Evolutionary conservation across 2,113 vertebrate genomes (phyloP), one percentile per base, ranked within the genome.

Genomic region (Sakesphorus luctuosus): DNA sequence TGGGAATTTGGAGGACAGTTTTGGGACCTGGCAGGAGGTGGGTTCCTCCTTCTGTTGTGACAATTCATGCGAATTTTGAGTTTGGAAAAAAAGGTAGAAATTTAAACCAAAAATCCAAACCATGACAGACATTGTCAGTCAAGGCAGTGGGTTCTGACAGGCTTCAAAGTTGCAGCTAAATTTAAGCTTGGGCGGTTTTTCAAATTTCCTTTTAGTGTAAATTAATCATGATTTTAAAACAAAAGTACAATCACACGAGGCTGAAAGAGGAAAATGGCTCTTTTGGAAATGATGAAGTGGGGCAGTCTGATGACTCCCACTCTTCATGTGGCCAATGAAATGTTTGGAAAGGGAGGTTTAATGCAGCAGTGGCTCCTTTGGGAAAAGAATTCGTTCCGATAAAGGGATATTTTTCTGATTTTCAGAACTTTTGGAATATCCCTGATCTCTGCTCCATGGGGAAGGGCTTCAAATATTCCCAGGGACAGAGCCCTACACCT

Each of bases 161-260:
- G 49, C 76, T 94, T 29, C 8, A 56, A 61, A 65, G 56, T 6
- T 33, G 65, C 7, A 85, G 83, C 44, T 81, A 55, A 71, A 93
- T 90, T 88, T 88, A 93, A 63, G 61, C 56, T 55, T 1, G 76
- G 85, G 79, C 6, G 0, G 5, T n/a, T 91, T 91, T 94, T 96
- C 85, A 92, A 88, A 56, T 86, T 77, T 75, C 74, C 87, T 95
- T 94, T 96, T 84, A 94, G 75, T 77, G 61, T 92, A 74, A 95
- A 96, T 95, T 87, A 95, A 93, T 88, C 47, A 95, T 77, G 73
- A 88, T 86, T 93, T 94, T 7, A 43, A 93, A 95, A 58, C 43
- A 77, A 77, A 85, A 92, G 47, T 29, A 56, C 85, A 74, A 77
- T 77, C 65, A 55, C 40, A 13, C 0, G 0, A 61, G 25, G 26